Evolutionary conservation across 2,888 invertebrate species (phyloP), one percentile per base, ranked within the genome.

Genomic region (Mongoloraphidia duomilia): DNA sequence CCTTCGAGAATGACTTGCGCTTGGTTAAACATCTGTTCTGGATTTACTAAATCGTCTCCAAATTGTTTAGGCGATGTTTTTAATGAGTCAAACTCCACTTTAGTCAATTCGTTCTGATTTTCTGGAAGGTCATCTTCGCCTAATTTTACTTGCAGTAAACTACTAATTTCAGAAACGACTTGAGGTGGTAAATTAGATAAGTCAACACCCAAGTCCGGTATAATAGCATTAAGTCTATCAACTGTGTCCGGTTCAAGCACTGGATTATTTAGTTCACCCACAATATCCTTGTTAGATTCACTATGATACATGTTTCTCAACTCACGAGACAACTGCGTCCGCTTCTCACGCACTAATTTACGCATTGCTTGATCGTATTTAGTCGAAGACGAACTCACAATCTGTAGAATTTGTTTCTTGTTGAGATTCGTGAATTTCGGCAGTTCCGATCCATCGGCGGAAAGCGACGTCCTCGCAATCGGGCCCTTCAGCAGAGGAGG

Each of bases 311-410:
- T 63, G 53, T 63, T 61, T 34, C 67, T 55, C 35, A 67, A 53
- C 11, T 63, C 64, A 50, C 62, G 59, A 2, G 67, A 65, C 45
- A 66, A 56, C 54, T 67, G 65, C 10, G 66, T 54, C 4, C 65
- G 59, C 52, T 65, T 63, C 50, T 68, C 64, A 44, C 60, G 61
- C 17, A 65, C 60, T 33, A 68, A 62, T 50, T 64, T 59, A 49
- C 61, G 59, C 44, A 68, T 61, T 12, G 61, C 63, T 36, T 54
- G 55, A 51, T 66, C 66, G 52, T 64, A 66, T 40, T 59, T 60
- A 5, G 63, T 56, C 1, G 56, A 43, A 12, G 48, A 48, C 26
- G 35, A 44, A 44, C 14, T 44, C 13, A 44, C 40, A 37, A 48
- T 42, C 36, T 42, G 36, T 33, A 37, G 37, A 10, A 48, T 36